Conservation (phyloP, 1,140 invertebrate genomes). For the Bombus waltoni region DNA sequence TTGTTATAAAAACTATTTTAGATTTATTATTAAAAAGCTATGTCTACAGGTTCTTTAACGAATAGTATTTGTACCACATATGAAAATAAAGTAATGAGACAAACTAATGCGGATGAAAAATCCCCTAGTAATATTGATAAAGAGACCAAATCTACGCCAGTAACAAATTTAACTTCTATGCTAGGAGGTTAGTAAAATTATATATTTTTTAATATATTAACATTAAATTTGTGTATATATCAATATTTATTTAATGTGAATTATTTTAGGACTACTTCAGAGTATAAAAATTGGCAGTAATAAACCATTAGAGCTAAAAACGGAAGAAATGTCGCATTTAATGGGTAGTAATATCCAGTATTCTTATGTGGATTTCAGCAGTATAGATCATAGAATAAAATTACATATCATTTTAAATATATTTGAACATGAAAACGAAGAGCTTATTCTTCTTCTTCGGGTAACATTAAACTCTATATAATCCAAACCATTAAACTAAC, state of each 20-base stretch:
- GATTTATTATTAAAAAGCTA: not conserved
- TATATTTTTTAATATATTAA: not conserved
- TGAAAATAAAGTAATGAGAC: conserved; percentile 79
- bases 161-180: conserved; percentile 76
- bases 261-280: conserved; percentile 76
- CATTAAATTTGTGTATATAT: not conserved
- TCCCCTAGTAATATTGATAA: conserved; percentile 64
- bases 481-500: not conserved
- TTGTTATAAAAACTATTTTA: conserved; percentile 17
- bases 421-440: conserved; percentile 84
- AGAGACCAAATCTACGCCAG: conserved; percentile 60
- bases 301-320: conserved; percentile 64
- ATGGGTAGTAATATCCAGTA: conserved; percentile 79
- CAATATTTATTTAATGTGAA: not conserved
- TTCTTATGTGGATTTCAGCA: conserved; percentile 83
- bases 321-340: conserved; percentile 66
- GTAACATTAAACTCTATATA: conserved; percentile 67
- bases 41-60: conserved; percentile 83
- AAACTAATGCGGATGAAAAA: conserved; percentile 67
- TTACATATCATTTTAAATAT: conserved; percentile 83
- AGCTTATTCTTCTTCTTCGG: conserved; percentile 82
- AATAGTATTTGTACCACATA: conserved; percentile 86
- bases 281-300: conserved; percentile 77
- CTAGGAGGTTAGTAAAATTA: conserved; percentile 70
- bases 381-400: conserved; percentile 85